These are phyloP conservation scores for Meiosimyza decipiens DNA, from an alignment of 2,888 invertebrate genomes.

Conservation along the genomic window DNA sequence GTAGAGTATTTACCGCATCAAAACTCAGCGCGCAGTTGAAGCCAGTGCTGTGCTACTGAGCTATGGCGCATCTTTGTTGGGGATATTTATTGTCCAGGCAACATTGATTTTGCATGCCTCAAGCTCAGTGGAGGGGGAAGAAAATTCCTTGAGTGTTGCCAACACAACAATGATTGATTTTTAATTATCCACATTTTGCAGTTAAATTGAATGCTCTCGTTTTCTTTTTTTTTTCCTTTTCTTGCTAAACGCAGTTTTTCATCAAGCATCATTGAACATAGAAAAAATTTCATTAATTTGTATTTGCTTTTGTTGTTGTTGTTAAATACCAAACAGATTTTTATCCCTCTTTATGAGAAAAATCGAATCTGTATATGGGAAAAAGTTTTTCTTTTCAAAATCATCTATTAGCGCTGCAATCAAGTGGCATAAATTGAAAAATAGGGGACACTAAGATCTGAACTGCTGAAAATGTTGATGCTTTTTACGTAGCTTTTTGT, in stretches of 20 bases:
- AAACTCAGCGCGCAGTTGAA: too few species aligned
- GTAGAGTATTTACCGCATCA: slow-evolving; percentile 1
- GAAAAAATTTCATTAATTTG: slow-evolving; percentile 21
- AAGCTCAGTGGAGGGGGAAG: slow-evolving; percentile 12
- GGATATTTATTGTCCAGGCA: slow-evolving; percentile 44
- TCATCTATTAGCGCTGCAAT: slow-evolving; percentile 23
- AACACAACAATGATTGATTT: slow-evolving; percentile 31
- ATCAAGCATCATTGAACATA: neutral
- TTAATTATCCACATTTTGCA: slow-evolving; percentile 34
- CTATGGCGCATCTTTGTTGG: neutral
- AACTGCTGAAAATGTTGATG: neutral
- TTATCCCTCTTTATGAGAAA: neutral
- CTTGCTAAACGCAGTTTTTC: too few species aligned
- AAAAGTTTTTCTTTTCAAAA: neutral
- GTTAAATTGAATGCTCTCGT: slow-evolving; percentile 30
- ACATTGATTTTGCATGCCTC: slow-evolving; percentile 45
- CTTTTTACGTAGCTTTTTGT: neutral
- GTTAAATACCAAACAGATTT: slow-evolving; percentile 9
- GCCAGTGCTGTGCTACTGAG: too few species aligned
- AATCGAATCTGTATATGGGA: neutral
- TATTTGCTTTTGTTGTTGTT: slow-evolving; percentile 5
- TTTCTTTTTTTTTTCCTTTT: neutral
- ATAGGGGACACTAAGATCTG: neutral
- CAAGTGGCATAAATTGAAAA: slow-evolving; percentile 21
- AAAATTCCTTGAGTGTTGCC: slow-evolving; percentile 11